Conservation (phyloP, 2,797 vertebrate genomes). For the Sebastes aleutianus region DNA sequence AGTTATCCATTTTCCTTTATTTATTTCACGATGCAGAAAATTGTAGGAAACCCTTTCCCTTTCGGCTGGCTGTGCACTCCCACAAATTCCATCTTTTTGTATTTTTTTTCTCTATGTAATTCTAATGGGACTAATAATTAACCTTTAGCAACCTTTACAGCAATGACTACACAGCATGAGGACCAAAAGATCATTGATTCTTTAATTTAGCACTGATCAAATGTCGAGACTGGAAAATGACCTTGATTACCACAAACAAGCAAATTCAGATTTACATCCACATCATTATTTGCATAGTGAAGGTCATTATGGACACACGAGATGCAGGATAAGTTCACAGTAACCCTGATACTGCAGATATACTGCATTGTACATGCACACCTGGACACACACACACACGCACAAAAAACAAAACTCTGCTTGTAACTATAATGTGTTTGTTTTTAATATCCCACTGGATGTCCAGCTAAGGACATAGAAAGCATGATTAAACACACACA, state of each 20-base stretch:
- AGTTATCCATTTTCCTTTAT: neutral
- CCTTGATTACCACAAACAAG: neutral
- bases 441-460: neutral
- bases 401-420: neutral
- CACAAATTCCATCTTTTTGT: neutral
- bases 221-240: neutral
- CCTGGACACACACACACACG: neutral
- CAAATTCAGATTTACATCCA: slow-evolving; percentile 8
- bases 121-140: neutral
- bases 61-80: neutral
- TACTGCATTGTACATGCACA: neutral
- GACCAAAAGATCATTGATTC: neutral
- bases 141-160: neutral
- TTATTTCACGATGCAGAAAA: neutral
- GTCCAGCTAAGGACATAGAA: neutral
- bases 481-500: neutral
- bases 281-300: neutral
- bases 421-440: neutral
- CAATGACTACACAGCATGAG: neutral
- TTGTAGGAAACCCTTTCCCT: neutral
- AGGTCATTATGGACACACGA: neutral
- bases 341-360: neutral
- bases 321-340: neutral
- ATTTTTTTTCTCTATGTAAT: neutral
- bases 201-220: neutral